These are phyloP conservation scores for Zaprionus ghesquierei DNA, from an alignment of 1,140 invertebrate genomes.

Conservation along the genomic window DNA sequence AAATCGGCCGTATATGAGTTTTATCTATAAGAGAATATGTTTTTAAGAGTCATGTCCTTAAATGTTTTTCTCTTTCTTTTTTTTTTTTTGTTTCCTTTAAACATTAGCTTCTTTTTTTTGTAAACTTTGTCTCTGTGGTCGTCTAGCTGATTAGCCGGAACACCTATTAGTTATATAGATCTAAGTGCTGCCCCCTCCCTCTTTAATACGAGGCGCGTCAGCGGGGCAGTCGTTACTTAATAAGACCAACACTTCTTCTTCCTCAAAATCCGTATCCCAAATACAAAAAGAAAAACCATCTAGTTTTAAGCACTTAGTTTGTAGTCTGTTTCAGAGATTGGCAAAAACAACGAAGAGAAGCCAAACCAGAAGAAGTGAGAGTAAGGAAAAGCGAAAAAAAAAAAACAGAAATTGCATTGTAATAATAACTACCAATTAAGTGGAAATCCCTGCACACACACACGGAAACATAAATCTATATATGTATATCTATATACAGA, in stretches of 20 bases:
- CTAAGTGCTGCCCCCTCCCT: background rate
- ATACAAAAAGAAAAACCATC: background rate
- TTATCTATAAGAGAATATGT: background rate
- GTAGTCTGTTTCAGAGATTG: background rate
- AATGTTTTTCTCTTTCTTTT: background rate
- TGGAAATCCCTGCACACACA: background rate
- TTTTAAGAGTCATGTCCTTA: background rate
- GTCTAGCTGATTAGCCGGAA: constrained; percentile 6
- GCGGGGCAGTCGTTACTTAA: background rate
- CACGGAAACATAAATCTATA: background rate
- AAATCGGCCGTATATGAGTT: background rate
- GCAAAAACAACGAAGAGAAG: background rate
- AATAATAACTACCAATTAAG: constrained; percentile 22
- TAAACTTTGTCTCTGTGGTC: background rate
- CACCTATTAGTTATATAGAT: constrained; percentile 18
- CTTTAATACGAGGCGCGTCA: background rate
- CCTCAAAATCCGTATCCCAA: background rate
- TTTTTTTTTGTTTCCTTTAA: background rate
- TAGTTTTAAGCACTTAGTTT: background rate
- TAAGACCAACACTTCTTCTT: background rate
- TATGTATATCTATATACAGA: background rate
- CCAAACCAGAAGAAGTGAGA: background rate
- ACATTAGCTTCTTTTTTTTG: background rate
- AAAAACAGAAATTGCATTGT: constrained; percentile 18
- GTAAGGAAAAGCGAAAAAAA: background rate